Percentiles rank a stretch among this genome's conserved stretches.
Conservation (phyloP, 2,113 vertebrate species). For the Tachysurus vachellii region DNA sequence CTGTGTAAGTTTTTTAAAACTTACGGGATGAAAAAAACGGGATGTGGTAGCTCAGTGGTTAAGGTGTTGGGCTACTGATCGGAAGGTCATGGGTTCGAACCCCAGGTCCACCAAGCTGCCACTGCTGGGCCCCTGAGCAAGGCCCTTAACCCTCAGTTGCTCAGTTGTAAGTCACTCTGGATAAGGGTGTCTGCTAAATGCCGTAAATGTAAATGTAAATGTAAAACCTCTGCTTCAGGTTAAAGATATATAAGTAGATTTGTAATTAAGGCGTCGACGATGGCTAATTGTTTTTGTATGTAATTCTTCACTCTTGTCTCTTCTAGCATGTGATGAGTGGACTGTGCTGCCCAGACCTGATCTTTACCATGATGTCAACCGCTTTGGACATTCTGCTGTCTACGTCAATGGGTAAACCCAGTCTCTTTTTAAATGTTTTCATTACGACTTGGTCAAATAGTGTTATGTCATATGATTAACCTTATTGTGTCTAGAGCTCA, state of each 20-base stretch:
- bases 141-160: too few relatives aligned
- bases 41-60: too few relatives aligned
- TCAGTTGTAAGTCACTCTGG: too few relatives aligned
- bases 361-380: slow-evolving; percentile 87
- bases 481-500: not conserved
- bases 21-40: too few relatives aligned
- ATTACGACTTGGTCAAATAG: not conserved
- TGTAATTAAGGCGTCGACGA: not conserved
- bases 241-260: not conserved
- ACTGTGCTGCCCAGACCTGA: slow-evolving; percentile 83
- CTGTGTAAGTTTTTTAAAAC: too few relatives aligned
- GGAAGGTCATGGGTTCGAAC: too few relatives aligned
- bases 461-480: not conserved
- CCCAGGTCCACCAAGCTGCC: too few relatives aligned
- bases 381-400: slow-evolving; percentile 92
- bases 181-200: too few relatives aligned
- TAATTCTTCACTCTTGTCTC: not conserved
- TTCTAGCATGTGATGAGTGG: slow-evolving; percentile 90
- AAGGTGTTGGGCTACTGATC: too few relatives aligned
- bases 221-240: not conserved
- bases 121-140: too few relatives aligned
- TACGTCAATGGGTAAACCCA: slow-evolving; percentile 82
- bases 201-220: too few relatives aligned
- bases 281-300: not conserved
- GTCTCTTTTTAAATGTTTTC: not conserved